Evolutionary conservation across 1,140 invertebrate species (phyloP).

Genomic region (Nephila pilipes): DNA sequence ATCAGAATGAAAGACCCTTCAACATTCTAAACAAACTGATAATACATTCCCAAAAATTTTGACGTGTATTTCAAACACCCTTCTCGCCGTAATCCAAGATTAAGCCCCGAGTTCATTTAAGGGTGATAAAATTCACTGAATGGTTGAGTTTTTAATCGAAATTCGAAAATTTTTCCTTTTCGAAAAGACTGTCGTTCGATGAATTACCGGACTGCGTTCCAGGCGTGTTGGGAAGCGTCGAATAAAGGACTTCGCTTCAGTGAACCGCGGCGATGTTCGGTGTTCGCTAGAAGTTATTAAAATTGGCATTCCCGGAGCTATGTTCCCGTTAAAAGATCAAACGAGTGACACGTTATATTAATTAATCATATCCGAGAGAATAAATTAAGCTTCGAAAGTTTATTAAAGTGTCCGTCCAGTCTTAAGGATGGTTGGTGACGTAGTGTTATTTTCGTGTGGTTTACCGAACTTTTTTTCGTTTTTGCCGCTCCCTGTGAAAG

Average conservation of each 20-base stretch:
- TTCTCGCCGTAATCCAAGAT: not conserved
- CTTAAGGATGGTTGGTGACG: not conserved
- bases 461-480: not conserved
- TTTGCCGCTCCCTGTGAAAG: not conserved
- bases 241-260: not conserved
- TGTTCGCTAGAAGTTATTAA: not conserved
- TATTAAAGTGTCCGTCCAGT: not conserved
- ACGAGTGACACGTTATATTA: not conserved
- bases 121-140: not conserved
- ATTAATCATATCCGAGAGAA: slow-evolving; percentile 22
- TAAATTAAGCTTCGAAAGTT: slow-evolving; percentile 2
- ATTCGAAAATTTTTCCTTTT: not conserved
- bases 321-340: not conserved
- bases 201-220: not conserved
- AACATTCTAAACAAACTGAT: not conserved
- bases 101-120: not conserved
- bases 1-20: not conserved
- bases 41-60: not conserved
- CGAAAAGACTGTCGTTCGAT: not conserved
- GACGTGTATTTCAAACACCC: not conserved
- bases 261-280: not conserved
- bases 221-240: too few relatives aligned
- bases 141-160: not conserved
- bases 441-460: not conserved
- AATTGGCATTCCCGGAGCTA: not conserved